Evolutionary conservation across 2,113 vertebrate species (phyloP).

Genomic region (Bubo scandiacus): DNA sequence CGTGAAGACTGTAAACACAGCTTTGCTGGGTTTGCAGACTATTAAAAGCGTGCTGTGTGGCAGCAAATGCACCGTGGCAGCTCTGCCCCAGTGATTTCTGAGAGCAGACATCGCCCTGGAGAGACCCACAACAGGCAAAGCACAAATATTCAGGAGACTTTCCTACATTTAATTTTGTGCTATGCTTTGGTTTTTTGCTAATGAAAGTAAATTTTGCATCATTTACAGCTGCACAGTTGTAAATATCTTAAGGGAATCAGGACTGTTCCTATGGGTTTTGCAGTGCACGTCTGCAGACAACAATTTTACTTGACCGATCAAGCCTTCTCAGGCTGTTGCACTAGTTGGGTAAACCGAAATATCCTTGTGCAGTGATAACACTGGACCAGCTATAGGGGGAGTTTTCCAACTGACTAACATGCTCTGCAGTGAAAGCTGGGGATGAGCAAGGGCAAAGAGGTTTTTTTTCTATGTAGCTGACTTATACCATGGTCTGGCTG

Average conservation of each 20-base stretch:
- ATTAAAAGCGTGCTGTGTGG: not conserved
- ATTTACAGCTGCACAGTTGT: not conserved
- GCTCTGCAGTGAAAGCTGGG: not conserved
- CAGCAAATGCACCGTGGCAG: not conserved
- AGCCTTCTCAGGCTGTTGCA: not conserved
- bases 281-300: not conserved
- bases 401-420: not conserved
- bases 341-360: not conserved
- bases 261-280: not conserved
- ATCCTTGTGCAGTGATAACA: accelerated
- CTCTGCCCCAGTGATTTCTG: not conserved
- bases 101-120: not conserved
- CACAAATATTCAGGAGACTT: not conserved
- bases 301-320: not conserved
- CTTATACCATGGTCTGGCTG: not conserved
- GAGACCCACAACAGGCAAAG: not conserved
- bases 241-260: not conserved
- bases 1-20: not conserved
- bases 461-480: not conserved
- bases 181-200: not conserved
- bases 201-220: not conserved
- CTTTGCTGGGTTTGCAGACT: not conserved
- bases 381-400: not conserved
- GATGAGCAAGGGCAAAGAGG: not conserved
- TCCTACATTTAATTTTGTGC: not conserved